A percentile compares a stretch with the other conserved stretches of the same genome.
Evolutionary conservation across 2,888 invertebrate genomes (phyloP).

Genomic region (Ceriagrion tenellum): DNA sequence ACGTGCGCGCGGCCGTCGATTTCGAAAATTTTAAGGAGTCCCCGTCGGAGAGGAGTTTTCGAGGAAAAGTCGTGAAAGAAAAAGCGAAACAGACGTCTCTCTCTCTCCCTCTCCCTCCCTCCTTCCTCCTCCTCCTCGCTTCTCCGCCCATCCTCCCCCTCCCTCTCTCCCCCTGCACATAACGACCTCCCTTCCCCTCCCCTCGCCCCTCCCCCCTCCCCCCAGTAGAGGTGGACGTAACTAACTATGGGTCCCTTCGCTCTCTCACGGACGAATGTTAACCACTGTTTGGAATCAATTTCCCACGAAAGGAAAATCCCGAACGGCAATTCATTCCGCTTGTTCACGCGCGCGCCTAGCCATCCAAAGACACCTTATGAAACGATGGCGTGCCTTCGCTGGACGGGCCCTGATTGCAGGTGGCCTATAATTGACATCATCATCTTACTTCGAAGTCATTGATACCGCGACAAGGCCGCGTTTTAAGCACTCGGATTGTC

Average conservation of each 20-base stretch:
- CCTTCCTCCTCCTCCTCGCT: too few species aligned
- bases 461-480: too few species aligned
- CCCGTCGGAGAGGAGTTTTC: background rate
- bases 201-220: background rate
- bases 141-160: background rate
- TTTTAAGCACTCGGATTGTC: too few species aligned
- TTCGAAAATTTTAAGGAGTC: background rate
- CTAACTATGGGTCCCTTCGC: background rate
- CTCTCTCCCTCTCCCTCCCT: background rate
- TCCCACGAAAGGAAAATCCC: background rate
- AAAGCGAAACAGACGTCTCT: background rate
- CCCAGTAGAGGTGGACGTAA: too few species aligned
- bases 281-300: slow-evolving; percentile 13
- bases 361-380: too few species aligned
- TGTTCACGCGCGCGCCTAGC: background rate
- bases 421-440: too few species aligned
- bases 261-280: background rate
- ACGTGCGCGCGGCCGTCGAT: background rate
- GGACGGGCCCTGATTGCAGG: too few species aligned
- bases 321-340: background rate
- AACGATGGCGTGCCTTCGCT: too few species aligned
- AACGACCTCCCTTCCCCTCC: background rate
- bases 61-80: slow-evolving; percentile 21
- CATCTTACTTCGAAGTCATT: too few species aligned
- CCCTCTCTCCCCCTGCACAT: background rate